Evolutionary conservation across 1,140 invertebrate genomes (phyloP), one percentile per base, ranked within the genome.

Genomic region (Conus betulinus): DNA sequence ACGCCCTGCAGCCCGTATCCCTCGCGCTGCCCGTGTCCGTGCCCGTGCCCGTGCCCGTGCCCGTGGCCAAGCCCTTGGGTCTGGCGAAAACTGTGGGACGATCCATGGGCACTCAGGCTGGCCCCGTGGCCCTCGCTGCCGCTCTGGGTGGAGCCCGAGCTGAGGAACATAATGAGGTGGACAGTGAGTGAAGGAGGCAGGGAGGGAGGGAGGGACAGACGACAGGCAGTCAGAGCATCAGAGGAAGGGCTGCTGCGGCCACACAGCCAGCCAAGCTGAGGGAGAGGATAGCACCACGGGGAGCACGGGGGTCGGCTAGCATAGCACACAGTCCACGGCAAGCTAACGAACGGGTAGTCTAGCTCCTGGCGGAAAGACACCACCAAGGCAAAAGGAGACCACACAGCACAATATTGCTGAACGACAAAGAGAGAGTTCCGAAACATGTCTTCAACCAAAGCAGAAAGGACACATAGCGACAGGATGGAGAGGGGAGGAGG

Each of bases 81-180:
- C 71, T 53, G 71, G 51, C 85, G 67, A 60, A 78, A 79, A 52
- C 85, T 87, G 85, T 79, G 88, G 25, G 89, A 67, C 52, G 85
- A 85, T 60, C 89, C 89, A 90, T 90, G 89, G 67, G 87, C 67
- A 55, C 84, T 85, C 81, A 90, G 81, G 84, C 78, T 74, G 71
- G 52, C 39, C 20, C 85, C 53, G 81, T 88, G 85, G 84, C 89
- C 89, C 89, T 90, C 89, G 51, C 85, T 87, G 71, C 89, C 89
- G 57, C 89, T 86, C 81, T 90, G 89, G 23, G 78, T 86, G 55
- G 89, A 90, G n/a, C 89, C 88, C 67, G 89, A 90, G 88, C 89
- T 90, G 88, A 79, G 55, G 63, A 79, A 67, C 87, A 88, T 83
- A 88, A n/a, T 67, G 25, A 84, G 39, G 82, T 52, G 20, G 23